Percentiles rank a stretch among this genome's conserved stretches.
Evolutionary conservation across 2,113 vertebrate species (phyloP).

Genomic region (Catharus bicknelli): DNA sequence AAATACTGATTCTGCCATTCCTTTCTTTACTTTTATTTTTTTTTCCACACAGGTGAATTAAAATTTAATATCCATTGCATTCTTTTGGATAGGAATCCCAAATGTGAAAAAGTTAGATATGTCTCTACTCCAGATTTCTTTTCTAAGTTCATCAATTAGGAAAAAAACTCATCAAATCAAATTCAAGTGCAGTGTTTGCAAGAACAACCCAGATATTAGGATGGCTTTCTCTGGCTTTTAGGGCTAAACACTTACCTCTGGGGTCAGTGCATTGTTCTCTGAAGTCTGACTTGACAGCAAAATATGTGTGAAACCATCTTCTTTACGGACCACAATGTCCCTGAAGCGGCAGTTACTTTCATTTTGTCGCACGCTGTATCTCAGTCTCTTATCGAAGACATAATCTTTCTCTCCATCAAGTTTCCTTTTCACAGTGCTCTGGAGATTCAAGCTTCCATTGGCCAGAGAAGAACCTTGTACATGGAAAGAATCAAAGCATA

Average conservation of each 20-base stretch:
- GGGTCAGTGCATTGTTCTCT: slow-evolving; percentile 95
- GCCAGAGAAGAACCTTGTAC: slow-evolving; percentile 81
- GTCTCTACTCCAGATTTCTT: background rate
- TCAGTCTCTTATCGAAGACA: slow-evolving; percentile 94
- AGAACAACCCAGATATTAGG: background rate
- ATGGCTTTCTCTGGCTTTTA: slow-evolving; percentile 6
- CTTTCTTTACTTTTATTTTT: background rate
- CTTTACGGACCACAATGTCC: slow-evolving; percentile 97
- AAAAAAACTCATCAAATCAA: background rate
- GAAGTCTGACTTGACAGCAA: slow-evolving; percentile 96
- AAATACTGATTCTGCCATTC: background rate
- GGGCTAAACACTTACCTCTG: slow-evolving; percentile 85
- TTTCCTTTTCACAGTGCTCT: slow-evolving; percentile 91
- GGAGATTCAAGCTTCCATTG: slow-evolving; percentile 85
- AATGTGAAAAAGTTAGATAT: background rate
- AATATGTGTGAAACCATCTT: slow-evolving; percentile 96
- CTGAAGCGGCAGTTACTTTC: slow-evolving; percentile 94
- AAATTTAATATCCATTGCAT: background rate
- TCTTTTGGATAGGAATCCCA: slow-evolving; percentile 6
- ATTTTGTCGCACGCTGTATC: slow-evolving; percentile 95
- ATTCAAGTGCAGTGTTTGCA: background rate
- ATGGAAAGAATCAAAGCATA: slow-evolving; percentile 48
- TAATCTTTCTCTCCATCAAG: slow-evolving; percentile 91
- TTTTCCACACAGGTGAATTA: background rate
- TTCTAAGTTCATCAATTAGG: background rate